Evolutionary conservation across 2,888 invertebrate genomes (phyloP), one percentile per base, ranked within the genome.

Genomic region (Tridacna gigas): DNA sequence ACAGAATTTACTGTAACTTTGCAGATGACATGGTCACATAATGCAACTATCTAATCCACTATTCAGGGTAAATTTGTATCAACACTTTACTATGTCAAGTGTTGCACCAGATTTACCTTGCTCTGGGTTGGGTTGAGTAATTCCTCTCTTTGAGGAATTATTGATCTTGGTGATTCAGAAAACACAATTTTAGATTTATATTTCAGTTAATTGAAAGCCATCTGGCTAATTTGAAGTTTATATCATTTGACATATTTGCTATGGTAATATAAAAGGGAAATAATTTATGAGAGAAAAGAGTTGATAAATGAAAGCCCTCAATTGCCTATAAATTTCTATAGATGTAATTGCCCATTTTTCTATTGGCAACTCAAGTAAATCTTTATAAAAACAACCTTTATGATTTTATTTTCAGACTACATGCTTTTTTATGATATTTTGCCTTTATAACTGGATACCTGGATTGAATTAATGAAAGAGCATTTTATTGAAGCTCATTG

Each of bases 271-370:
- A 2, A 37, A 37, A 37, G 37, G 37, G 37, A 37, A 4, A 56
- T 56, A 56, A 56, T 56, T 20, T 56, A 56, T 15, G 63, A 22
- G 26, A 22, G 63, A n/a, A 63, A 63, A 63, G 63, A n/a, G 63
- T 63, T 22, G 25, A 63, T 63, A 1, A 63, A 63, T 63, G 13
- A n/a, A 63, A 22, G 26, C 63, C 25, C 63, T 63, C 63, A 63
- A 22, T 22, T 25, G 22, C 56, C 63, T 63, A 13, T 63, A 63
- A 63, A 63, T 22, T 63, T 63, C 63, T 63, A 63, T 63, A 22
- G 63, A 63, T 63, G 25, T 63, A 63, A 63, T 63, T 63, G 63
- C 63, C 63, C 63, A 63, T 22, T 63, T 63, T 63, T 63, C 63
- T n/a, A 22, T 63, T 20, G 63, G n/a, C 63, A 63, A 22, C 15